Conservation (phyloP, 2,113 vertebrate genomes). For the Poeciliopsis retropinna region DNA sequence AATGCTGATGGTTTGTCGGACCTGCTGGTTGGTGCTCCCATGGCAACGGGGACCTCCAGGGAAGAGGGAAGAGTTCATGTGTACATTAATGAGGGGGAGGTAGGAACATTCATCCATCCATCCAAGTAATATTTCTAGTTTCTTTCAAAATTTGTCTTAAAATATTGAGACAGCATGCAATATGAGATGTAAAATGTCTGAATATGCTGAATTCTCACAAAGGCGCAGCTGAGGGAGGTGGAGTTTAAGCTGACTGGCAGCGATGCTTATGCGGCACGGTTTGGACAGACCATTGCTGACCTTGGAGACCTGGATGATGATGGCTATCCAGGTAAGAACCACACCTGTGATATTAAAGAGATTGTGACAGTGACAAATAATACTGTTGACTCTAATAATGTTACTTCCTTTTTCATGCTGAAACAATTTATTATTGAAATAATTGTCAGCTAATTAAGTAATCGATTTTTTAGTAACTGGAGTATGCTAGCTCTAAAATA, state of each 20-base stretch:
- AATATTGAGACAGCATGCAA: no score
- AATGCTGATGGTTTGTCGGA: constrained; percentile 93
- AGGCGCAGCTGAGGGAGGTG: constrained; percentile 85
- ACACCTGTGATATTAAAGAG: background rate
- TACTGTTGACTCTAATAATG: background rate
- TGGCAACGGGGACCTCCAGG: constrained; percentile 75
- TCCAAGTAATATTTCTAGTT: background rate
- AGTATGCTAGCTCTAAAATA: no score
- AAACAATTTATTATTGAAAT: no score
- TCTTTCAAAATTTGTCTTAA: background rate
- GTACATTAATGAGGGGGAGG: constrained; percentile 91
- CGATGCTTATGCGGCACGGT: constrained; percentile 88
- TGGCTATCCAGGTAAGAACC: constrained; percentile 87
- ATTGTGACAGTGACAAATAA: background rate
- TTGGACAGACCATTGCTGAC: constrained; percentile 90
- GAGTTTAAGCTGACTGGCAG: constrained; percentile 84
- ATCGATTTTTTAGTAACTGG: no score
- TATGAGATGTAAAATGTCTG: background rate
- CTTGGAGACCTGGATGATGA: constrained; percentile 96
- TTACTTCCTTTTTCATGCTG: no score
- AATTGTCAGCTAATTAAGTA: no score
- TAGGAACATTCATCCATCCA: constrained; percentile 59
- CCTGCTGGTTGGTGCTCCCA: constrained; percentile 92
- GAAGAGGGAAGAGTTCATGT: constrained; percentile 95
- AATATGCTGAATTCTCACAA: background rate